phyloP scores from a whole-genome alignment of 2,888 invertebrate species.

The Metallyticus violacea region DNA sequence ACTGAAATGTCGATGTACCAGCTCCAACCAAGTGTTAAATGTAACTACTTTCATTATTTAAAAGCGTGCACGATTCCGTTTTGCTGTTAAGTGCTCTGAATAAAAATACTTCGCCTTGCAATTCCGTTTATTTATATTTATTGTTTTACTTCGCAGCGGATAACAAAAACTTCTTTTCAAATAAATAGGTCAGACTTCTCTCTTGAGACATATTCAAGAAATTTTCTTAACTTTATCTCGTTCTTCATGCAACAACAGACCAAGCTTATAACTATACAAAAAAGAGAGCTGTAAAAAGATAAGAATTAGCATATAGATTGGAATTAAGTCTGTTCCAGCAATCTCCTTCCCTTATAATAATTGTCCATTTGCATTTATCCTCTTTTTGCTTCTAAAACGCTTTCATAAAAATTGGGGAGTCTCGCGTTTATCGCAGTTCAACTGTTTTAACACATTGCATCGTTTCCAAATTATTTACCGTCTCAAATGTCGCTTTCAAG shows the following conservation, averaged over 20 bases:
- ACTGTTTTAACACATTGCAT: not conserved
- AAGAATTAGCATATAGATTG: not conserved
- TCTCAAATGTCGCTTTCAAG: too few species aligned
- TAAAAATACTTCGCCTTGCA: too few species aligned
- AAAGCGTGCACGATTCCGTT: too few species aligned
- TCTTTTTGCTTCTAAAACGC: not conserved
- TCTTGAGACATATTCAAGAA: not conserved
- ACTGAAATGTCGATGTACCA: too few species aligned
- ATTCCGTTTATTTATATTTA: not conserved
- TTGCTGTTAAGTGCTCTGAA: too few species aligned
- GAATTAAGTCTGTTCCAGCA: not conserved
- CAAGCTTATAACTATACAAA: not conserved
- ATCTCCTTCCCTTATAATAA: not conserved
- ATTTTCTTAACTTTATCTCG: not conserved
- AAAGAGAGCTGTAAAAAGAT: not conserved
- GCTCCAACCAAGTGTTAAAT: too few species aligned
- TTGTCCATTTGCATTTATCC: not conserved
- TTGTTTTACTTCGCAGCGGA: not conserved
- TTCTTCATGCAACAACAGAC: not conserved
- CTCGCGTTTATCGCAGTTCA: not conserved
- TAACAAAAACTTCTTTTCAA: not conserved
- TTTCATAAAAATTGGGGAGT: not conserved
- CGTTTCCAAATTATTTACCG: too few species aligned
- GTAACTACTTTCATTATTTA: too few species aligned
- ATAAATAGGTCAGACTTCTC: not conserved